Conservation (phyloP, 2,113 vertebrate genomes). For the Hyperopisus bebe region DNA sequence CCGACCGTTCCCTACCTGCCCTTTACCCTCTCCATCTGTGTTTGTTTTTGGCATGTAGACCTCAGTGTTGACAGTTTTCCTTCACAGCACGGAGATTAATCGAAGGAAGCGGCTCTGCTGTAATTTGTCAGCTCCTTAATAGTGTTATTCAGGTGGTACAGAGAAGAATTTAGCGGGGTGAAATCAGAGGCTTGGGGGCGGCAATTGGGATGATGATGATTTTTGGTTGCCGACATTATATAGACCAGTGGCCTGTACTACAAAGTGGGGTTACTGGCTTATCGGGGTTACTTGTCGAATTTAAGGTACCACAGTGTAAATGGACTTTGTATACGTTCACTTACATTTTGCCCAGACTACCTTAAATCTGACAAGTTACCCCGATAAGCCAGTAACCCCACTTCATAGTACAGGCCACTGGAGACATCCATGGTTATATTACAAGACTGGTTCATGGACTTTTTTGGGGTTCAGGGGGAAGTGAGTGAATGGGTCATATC, state of each 20-base stretch:
- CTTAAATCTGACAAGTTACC: no score
- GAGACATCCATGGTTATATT: slow-evolving; percentile 36
- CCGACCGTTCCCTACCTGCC: neutral
- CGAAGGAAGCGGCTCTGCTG: slow-evolving; percentile 26
- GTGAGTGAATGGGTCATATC: neutral
- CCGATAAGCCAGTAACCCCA: no score
- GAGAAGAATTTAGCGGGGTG: neutral
- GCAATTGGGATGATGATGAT: slow-evolving; percentile 40
- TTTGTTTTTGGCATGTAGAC: slow-evolving; percentile 28
- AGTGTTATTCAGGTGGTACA: slow-evolving; percentile 37
- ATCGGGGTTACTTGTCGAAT: no score
- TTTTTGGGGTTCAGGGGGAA: slow-evolving; percentile 23
- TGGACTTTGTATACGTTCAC: no score
- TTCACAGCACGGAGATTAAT: neutral
- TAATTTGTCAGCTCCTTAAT: slow-evolving; percentile 39
- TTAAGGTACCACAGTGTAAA: no score
- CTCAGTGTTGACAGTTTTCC: slow-evolving; percentile 8
- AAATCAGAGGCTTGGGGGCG: neutral
- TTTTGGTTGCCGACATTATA: slow-evolving; percentile 30
- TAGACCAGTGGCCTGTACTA: neutral
- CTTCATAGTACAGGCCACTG: neutral
- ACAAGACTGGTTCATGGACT: slow-evolving; percentile 27
- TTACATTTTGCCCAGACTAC: no score
- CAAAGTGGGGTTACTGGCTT: no score
- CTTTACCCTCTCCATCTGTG: slow-evolving; percentile 28